A percentile compares a stretch with the other conserved stretches of the same genome.
Evolutionary conservation across 2,113 vertebrate genomes (phyloP).

Genomic region (Bubalus kerabau): DNA sequence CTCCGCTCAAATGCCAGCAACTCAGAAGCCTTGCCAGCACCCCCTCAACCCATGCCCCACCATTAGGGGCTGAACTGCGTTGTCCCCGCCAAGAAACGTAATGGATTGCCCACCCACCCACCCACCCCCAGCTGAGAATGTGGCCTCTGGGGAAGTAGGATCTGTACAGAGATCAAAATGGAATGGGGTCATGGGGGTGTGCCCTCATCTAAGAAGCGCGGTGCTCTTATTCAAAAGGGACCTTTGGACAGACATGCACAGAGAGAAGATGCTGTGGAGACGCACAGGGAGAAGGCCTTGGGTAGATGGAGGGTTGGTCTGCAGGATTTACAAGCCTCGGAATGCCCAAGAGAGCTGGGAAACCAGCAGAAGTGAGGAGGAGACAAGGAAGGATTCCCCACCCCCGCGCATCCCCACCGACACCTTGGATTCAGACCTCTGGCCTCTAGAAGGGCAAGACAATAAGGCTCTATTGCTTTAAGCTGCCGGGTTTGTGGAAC

Average conservation of each 20-base stretch:
- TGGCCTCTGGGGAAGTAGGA: not conserved
- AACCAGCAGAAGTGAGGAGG: not conserved
- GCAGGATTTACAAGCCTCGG: not conserved
- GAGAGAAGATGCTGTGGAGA: not conserved
- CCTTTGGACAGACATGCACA: not conserved
- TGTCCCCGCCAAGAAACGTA: not conserved
- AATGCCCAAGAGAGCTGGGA: not conserved
- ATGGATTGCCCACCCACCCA: not conserved
- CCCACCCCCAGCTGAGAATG: not conserved
- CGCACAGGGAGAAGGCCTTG: not conserved
- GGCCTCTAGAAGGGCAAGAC: not conserved
- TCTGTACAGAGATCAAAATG: not conserved
- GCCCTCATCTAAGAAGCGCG: not conserved
- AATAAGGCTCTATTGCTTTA: not conserved
- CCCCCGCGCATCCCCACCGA: not conserved
- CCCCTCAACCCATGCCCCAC: not conserved
- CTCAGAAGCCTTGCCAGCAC: not conserved
- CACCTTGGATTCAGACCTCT: not conserved
- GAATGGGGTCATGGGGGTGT: not conserved
- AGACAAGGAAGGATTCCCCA: not conserved
- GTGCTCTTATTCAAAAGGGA: not conserved
- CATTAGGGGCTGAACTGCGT: not conserved
- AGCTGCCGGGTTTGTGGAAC: rapidly evolving
- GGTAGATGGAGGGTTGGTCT: rapidly evolving
- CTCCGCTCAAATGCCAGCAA: not conserved